Conservation (phyloP, 2,113 vertebrate species). For the Plestiodon gilberti region DNA sequence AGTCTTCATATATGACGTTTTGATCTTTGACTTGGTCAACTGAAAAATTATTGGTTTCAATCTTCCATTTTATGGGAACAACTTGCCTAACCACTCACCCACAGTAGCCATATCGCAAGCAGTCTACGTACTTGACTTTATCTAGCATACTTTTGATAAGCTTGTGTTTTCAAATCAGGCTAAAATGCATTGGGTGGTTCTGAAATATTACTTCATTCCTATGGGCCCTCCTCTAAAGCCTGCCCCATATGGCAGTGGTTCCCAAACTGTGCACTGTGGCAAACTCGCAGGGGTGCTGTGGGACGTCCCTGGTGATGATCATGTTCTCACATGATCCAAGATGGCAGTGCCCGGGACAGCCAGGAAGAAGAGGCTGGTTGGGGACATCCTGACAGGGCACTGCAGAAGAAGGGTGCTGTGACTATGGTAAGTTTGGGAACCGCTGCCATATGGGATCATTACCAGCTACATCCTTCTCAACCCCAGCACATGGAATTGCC, state of each 20-base stretch:
- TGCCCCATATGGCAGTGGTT: neutral
- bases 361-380: too few relatives aligned
- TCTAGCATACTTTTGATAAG: neutral
- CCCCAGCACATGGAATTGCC: neutral
- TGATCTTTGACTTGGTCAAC: neutral
- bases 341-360: too few relatives aligned
- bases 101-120: neutral
- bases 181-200: neutral
- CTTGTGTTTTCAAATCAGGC: neutral
- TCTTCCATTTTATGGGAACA: slow-evolving; percentile 31
- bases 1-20: slow-evolving; percentile 19
- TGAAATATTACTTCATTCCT: neutral
- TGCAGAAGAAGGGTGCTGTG: too few relatives aligned
- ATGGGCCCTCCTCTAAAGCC: too few relatives aligned
- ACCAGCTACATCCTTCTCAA: neutral
- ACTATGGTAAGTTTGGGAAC: too few relatives aligned
- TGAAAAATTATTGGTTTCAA: slow-evolving; percentile 34
- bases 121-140: neutral
- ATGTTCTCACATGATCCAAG: too few relatives aligned
- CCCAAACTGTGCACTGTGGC: too few relatives aligned
- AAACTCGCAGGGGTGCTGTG: too few relatives aligned
- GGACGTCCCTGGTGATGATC: too few relatives aligned
- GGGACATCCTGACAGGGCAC: too few relatives aligned
- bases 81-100: slow-evolving; percentile 19
- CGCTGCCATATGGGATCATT: neutral